Base-by-base conservation (phyloP, 2,888 invertebrate genomes). In the Hololepta plana region DNA sequence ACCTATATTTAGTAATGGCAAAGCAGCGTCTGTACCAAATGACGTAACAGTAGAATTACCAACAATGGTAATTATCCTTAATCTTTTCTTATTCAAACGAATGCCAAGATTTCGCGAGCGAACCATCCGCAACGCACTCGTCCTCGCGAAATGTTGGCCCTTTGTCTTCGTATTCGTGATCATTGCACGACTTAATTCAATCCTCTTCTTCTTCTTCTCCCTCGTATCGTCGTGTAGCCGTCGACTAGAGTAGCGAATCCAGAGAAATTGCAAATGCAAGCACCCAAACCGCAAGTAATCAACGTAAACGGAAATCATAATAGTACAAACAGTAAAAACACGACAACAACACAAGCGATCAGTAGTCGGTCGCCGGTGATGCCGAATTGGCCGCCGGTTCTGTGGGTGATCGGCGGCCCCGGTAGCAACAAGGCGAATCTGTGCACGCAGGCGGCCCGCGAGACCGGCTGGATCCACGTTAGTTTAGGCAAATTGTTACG, bases 341-440 rank as follows among this genome's bases (percentile, higher is more conserved):
- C n/a, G n/a, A n/a, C n/a, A n/a, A n/a, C 28, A n/a, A n/a, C n/a
- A n/a, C n/a, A n/a, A n/a, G n/a, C n/a, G n/a, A n/a, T n/a, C n/a
- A n/a, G n/a, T n/a, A n/a, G n/a, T n/a, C n/a, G n/a, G 16, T 46
- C 51, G 1, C 53, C 54, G 1, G 38, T 48, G 3, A 54, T 53
- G 35, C 44, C 46, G 4, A 44, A 43, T 4, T 51, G 47, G 41
- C 54, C 56, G 0, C 45, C 51, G 3, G 51, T 54, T 4, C 35
- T 56, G 8, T 54, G 53, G 54, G 50, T 75, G 4, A 71, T 75
- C 20, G 85, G 88, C 6, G 90, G 90, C 1, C 90, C 90, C 0
- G 90, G 90, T 27, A 87, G 85, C 47, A 87, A 88, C 49, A 91
- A 91, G 51, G 76, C 79, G 2, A 59, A 66, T 1, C 57, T 88